These are phyloP conservation scores for Lepus oiostolus DNA, from an alignment of 2,797 vertebrate genomes.

Conservation along the genomic window DNA sequence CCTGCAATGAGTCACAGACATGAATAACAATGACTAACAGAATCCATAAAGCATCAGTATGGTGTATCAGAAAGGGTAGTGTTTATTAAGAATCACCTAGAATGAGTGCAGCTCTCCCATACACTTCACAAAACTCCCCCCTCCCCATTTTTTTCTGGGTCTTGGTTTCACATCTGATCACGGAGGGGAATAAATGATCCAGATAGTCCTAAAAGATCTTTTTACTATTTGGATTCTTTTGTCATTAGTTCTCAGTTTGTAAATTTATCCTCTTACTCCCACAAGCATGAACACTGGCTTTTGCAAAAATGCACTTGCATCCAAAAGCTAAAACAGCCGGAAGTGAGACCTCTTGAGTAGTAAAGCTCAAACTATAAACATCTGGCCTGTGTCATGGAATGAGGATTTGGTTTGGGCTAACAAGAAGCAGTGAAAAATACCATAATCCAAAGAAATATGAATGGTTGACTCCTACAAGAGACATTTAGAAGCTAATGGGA, in stretches of 20 bases:
- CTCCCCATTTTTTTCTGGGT: not conserved
- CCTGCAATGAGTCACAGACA: conserved; percentile 25
- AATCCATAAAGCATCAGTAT: not conserved
- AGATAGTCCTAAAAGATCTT: not conserved
- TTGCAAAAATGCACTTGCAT: not conserved
- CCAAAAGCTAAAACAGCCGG: not conserved
- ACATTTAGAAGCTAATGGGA: not conserved
- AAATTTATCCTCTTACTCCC: not conserved
- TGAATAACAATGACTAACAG: conserved; percentile 14
- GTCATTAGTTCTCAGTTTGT: not conserved
- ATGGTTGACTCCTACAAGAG: not conserved
- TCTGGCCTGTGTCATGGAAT: not conserved
- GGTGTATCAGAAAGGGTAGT: not conserved
- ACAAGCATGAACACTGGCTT: not conserved
- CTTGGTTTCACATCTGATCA: conserved; percentile 43
- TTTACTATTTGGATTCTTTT: not conserved
- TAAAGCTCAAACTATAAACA: not conserved
- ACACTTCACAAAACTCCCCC: not conserved
- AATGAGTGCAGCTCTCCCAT: not conserved
- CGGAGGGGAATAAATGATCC: not conserved
- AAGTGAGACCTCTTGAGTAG: not conserved
- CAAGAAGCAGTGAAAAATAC: not conserved
- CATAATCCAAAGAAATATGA: conserved; percentile 1
- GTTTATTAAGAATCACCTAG: not conserved
- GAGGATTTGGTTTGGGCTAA: not conserved